phyloP scores from a whole-genome alignment of 2,113 vertebrate genomes.

The Anoplopoma fimbria region DNA sequence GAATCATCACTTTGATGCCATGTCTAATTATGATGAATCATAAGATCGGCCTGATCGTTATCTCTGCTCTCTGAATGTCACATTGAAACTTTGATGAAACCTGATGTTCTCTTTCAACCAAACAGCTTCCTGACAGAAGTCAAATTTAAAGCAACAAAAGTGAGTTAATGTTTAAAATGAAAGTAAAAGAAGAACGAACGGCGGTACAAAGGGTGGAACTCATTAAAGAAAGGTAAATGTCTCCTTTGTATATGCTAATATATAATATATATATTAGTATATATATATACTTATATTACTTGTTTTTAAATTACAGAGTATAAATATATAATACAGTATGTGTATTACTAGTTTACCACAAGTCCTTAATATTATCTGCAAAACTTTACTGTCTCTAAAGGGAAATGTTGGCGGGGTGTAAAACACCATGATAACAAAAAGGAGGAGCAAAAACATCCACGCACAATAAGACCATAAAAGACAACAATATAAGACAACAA shows the following conservation, averaged over 20 bases:
- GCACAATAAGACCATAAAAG: background rate
- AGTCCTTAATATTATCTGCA: too few species aligned
- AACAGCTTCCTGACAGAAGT: background rate
- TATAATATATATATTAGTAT: background rate
- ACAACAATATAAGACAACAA: too few species aligned
- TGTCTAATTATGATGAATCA: constrained; percentile 11
- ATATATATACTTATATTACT: background rate
- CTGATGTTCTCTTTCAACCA: background rate
- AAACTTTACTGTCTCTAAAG: too few species aligned
- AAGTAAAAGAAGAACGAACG: background rate
- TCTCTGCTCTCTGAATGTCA: background rate
- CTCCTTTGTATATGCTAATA: too few species aligned
- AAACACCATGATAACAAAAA: too few species aligned
- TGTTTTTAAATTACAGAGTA: background rate
- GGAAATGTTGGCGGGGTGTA: too few species aligned
- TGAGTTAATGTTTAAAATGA: background rate
- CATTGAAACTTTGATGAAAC: too few species aligned
- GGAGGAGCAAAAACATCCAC: background rate
- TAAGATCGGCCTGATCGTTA: background rate
- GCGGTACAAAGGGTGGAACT: background rate
- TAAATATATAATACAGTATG: too few species aligned
- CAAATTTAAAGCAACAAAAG: too few species aligned
- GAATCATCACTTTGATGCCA: constrained; percentile 12
- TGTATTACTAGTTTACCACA: too few species aligned
- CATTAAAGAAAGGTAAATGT: background rate